A percentile compares a stretch with the other conserved stretches of the same genome.
phyloP scores from a whole-genome alignment of 2,888 invertebrate genomes.

The Perdita meconis region DNA sequence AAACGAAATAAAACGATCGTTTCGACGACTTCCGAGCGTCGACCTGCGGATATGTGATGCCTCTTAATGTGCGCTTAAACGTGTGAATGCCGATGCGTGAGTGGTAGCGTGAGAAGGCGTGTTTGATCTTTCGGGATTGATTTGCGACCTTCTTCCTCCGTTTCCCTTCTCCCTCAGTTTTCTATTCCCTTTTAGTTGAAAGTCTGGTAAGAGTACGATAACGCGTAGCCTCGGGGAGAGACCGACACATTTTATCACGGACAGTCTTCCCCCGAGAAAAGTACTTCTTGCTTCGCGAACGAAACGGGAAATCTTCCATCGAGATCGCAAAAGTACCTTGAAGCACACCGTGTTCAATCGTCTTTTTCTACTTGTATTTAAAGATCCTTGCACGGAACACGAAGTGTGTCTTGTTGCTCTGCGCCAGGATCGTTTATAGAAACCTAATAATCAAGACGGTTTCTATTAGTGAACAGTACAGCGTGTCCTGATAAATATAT shows the following conservation, averaged over 20 bases:
- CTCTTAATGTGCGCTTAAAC: conserved; percentile 44
- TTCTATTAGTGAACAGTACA: conserved; percentile 1
- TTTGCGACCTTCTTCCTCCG: conserved; percentile 1
- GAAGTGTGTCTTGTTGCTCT: not conserved
- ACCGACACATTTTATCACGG: conserved; percentile 11
- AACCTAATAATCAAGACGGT: conserved; percentile 26
- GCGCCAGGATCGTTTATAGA: no score
- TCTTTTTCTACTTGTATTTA: not conserved
- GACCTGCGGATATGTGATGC: conserved; percentile 62
- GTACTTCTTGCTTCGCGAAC: conserved; percentile 32
- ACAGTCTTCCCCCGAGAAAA: not conserved
- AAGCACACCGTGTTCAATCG: not conserved
- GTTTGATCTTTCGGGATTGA: conserved; percentile 12
- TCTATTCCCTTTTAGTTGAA: conserved; percentile 21
- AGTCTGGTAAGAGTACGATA: conserved; percentile 48
- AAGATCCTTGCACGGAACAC: not conserved
- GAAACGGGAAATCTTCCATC: conserved; percentile 1
- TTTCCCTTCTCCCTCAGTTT: conserved; percentile 5
- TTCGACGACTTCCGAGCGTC: conserved; percentile 34
- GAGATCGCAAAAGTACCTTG: conserved; percentile 7
- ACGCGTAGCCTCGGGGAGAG: conserved; percentile 31
- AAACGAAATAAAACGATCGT: not conserved
- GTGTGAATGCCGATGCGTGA: conserved; percentile 19
- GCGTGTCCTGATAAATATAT: conserved; percentile 16
- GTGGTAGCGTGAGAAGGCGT: conserved; percentile 1